Evolutionary conservation across 2,888 invertebrate species (phyloP), one percentile per base, ranked within the genome.

Genomic region (Lasioglossum villosulum): DNA sequence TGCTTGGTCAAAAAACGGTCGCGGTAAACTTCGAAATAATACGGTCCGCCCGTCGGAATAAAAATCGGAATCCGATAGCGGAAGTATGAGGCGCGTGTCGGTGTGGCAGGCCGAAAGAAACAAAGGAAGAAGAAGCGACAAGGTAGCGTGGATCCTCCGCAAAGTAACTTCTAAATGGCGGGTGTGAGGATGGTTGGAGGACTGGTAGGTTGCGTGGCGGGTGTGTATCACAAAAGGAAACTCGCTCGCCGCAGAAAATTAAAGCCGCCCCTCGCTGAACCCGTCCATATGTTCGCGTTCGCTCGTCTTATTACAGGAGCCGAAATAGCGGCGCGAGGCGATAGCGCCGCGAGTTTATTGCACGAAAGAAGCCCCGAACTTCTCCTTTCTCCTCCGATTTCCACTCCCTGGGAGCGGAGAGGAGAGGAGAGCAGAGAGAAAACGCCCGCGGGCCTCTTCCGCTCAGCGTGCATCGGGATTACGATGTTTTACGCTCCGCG

Each of bases 401-500:
- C 66, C 74, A 74, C 59, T 10, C 48, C 8, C 34, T 19, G 34
- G 8, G 14, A 4, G 42, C 0, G 42, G 42, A 2, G 73, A 23
- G 45, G 72, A 66, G 59, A 63, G 48, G 27, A 12, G 56, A 59
- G 56, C 8, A 10, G 59, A 63, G 27, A 30, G 16, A 16, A 16
- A 16, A 16, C 30, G 66, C 19, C 66, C 8, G 66, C 34, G 66
- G 66, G 34, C 59, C 71, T n/a, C 23, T 42, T 73, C 56, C 19
- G 56, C 63, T 56, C 56, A 8, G 14, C 66, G 73, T 78, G 74
- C 83, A 75, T 59, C 82, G 75, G 86, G 86, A 88, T 90, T 89
- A 90, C 78, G 72, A 75, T 86, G 90, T 89, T 90, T 90, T 74
- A 86, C 76, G 77, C 81, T 78, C 56, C 52, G 37, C 71, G 39